phyloP scores from a whole-genome alignment of 2,113 vertebrate genomes.

The Helogale parvula region DNA sequence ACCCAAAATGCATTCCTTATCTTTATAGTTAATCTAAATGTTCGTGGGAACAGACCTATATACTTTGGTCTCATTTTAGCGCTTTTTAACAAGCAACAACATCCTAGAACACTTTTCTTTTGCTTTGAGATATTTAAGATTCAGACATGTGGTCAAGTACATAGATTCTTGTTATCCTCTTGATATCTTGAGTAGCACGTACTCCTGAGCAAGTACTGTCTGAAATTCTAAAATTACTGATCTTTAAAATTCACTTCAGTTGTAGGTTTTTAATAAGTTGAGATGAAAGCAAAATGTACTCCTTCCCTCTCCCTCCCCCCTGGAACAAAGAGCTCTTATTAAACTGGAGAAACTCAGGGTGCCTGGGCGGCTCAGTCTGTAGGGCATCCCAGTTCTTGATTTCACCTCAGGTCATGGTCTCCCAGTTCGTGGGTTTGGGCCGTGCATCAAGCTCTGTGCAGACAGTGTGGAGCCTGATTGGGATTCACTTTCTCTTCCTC shows the following conservation, averaged over 20 bases:
- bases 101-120: conserved; percentile 73
- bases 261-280: conserved; percentile 72
- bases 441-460: no score
- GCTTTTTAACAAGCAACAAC: conserved; percentile 80
- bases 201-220: conserved; percentile 71
- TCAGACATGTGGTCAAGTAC: conserved; percentile 77
- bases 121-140: conserved; percentile 70
- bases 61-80: conserved; percentile 77
- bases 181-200: conserved; percentile 70
- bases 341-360: conserved; percentile 72
- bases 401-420: no score
- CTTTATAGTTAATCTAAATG: conserved; percentile 81
- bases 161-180: conserved; percentile 62
- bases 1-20: conserved; percentile 81
- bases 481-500: no score
- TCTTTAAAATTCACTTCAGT: conserved; percentile 74
- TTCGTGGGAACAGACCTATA: conserved; percentile 78
- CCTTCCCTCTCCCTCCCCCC: not conserved
- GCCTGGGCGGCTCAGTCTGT: no score
- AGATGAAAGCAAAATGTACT: conserved; percentile 83
- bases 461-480: no score
- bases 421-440: no score
- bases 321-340: conserved; percentile 79
- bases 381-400: no score
- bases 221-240: conserved; percentile 70